Percentiles rank a stretch among this genome's conserved stretches.
These are phyloP conservation scores for Eristalis pertinax DNA, from an alignment of 2,888 invertebrate species.

Conservation along the genomic window DNA sequence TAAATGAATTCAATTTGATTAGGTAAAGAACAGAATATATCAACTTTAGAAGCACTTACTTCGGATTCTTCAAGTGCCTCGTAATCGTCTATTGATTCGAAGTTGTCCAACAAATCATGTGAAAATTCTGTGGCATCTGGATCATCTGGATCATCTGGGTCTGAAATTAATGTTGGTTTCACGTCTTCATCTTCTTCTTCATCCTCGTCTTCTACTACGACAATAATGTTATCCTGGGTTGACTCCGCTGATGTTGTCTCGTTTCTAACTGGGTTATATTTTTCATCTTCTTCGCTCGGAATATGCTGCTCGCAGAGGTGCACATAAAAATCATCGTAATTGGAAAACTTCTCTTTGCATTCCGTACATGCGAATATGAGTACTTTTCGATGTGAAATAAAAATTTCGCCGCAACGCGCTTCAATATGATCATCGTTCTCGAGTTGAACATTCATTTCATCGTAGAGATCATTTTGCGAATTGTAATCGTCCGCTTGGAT, in stretches of 20 bases:
- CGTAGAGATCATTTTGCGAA: constrained; percentile 16
- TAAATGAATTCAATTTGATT: constrained; percentile 37
- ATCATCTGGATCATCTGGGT: not conserved
- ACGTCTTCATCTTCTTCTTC: constrained; percentile 26
- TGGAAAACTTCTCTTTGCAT: constrained; percentile 56
- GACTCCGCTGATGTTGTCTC: constrained; percentile 3
- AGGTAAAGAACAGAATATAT: not conserved
- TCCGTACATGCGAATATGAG: constrained; percentile 64
- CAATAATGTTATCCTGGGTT: constrained; percentile 19
- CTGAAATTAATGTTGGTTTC: constrained; percentile 4
- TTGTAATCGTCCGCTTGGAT: constrained; percentile 38
- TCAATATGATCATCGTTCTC: constrained; percentile 50
- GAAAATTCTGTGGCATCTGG: not conserved
- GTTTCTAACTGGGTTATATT: constrained; percentile 19
- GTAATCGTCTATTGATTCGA: constrained; percentile 41
- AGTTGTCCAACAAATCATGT: constrained; percentile 14
- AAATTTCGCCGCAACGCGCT: constrained; percentile 70
- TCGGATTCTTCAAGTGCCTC: constrained; percentile 50
- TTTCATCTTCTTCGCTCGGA: constrained; percentile 11
- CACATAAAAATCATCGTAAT: constrained; percentile 49
- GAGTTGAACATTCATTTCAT: constrained; percentile 41
- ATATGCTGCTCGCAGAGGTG: constrained; percentile 61
- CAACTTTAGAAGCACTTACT: constrained; percentile 8
- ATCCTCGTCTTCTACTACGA: not conserved
- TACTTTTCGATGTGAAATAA: constrained; percentile 53